These are phyloP conservation scores for Tringa solitaria DNA, from an alignment of 2,113 vertebrate species.

Conservation along the genomic window DNA sequence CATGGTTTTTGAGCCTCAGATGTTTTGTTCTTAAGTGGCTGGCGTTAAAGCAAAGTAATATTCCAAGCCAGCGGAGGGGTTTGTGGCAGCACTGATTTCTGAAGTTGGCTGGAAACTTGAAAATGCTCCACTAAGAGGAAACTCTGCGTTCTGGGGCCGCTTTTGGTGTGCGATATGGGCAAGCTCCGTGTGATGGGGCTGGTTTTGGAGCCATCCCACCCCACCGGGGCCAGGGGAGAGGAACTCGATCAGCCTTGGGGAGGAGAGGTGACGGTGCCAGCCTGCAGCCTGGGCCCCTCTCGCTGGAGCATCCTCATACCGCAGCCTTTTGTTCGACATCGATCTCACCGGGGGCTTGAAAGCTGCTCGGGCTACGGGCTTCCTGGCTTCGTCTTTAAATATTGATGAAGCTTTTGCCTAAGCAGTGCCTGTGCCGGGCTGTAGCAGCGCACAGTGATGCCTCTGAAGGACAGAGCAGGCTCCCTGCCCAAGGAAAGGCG, in stretches of 20 bases:
- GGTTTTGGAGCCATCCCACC: neutral
- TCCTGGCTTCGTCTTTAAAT: neutral
- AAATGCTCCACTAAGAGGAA: neutral
- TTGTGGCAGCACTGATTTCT: neutral
- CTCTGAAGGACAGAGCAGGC: neutral
- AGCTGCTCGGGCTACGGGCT: neutral
- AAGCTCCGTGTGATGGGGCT: neutral
- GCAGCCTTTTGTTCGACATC: constrained; percentile 13
- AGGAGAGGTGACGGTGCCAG: neutral
- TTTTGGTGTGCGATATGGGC: accelerated
- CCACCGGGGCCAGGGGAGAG: neutral
- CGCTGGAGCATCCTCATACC: neutral
- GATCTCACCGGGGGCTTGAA: neutral
- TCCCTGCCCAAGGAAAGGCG: neutral
- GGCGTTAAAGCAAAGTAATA: neutral
- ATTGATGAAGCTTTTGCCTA: constrained; percentile 19
- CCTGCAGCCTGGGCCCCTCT: neutral
- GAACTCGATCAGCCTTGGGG: neutral
- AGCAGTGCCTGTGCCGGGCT: neutral
- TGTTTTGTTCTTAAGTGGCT: neutral
- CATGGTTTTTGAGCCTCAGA: neutral
- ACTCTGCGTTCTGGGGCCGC: neutral
- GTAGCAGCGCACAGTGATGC: neutral
- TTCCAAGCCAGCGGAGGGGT: accelerated
- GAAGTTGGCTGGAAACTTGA: neutral